Evolutionary conservation across 2,888 invertebrate genomes (phyloP).

Genomic region (Xanthorhoe spadicearia): DNA sequence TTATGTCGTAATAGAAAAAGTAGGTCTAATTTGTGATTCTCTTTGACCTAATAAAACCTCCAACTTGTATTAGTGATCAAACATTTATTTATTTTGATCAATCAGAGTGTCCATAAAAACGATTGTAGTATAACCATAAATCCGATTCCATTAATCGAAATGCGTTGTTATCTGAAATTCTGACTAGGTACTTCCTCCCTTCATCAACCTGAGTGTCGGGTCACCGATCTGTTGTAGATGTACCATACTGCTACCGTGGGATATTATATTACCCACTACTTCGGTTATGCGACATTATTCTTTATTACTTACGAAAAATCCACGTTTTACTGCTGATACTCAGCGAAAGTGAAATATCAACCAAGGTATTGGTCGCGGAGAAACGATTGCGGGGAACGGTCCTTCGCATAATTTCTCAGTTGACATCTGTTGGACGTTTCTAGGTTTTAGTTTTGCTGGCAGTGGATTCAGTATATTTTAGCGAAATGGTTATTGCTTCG

Average conservation of each 20-base stretch:
- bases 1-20: no score
- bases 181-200: constrained; percentile 48
- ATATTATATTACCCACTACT: constrained; percentile 31
- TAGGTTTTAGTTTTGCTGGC: constrained; percentile 23
- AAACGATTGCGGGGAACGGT: constrained; percentile 37
- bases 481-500: constrained; percentile 24
- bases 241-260: constrained; percentile 18
- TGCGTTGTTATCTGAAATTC: constrained; percentile 44
- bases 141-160: constrained; percentile 41
- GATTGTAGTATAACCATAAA: constrained; percentile 38
- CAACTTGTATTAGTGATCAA: not conserved
- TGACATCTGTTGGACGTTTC: constrained; percentile 30
- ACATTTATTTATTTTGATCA: not conserved
- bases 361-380: constrained; percentile 31
- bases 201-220: constrained; percentile 71
- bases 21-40: not conserved
- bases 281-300: constrained; percentile 58
- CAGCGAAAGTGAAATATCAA: constrained; percentile 27
- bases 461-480: constrained; percentile 22
- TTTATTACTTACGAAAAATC: constrained; percentile 63
- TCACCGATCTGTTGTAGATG: constrained; percentile 33
- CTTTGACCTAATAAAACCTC: not conserved
- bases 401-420: constrained; percentile 44
- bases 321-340: constrained; percentile 48
- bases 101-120: constrained; percentile 28